Percentiles rank a stretch among this genome's conserved stretches.
Evolutionary conservation across 2,797 vertebrate species (phyloP).

Genomic region (Discoglossus pictus): DNA sequence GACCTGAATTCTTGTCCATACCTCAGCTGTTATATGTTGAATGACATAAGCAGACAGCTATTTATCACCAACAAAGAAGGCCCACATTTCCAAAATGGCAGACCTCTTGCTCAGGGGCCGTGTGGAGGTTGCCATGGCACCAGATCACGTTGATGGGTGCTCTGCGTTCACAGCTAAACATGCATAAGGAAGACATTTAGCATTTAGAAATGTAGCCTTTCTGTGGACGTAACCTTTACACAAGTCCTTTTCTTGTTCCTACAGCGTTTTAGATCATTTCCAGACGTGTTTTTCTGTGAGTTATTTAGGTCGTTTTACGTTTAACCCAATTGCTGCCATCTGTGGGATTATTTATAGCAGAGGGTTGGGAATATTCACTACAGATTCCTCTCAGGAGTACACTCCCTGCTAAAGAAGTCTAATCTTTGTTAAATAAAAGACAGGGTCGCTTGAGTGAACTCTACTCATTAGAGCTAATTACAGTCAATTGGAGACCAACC

Average conservation of each 20-base stretch:
- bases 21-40: no score
- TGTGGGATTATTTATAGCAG: slow-evolving; percentile 35
- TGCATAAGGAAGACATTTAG: slow-evolving; percentile 17
- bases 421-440: no score
- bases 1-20: no score
- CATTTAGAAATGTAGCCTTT: slow-evolving; percentile 30
- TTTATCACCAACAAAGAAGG: no score
- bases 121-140: slow-evolving; percentile 17
- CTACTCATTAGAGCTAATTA: no score
- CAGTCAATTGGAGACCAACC: no score
- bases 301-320: slow-evolving; percentile 32
- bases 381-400: no score
- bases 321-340: slow-evolving; percentile 16
- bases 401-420: no score
- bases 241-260: slow-evolving; percentile 15
- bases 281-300: slow-evolving; percentile 21
- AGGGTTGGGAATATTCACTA: no score
- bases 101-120: background rate
- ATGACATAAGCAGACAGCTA: no score
- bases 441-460: no score
- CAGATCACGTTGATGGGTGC: background rate
- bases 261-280: slow-evolving; percentile 13
- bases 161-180: slow-evolving; percentile 3
- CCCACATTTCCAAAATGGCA: slow-evolving; percentile 27
- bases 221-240: slow-evolving; percentile 32